Percentiles rank a stretch among this genome's conserved stretches.
Conservation (phyloP, 2,888 invertebrate genomes). For the Neria commutata region DNA sequence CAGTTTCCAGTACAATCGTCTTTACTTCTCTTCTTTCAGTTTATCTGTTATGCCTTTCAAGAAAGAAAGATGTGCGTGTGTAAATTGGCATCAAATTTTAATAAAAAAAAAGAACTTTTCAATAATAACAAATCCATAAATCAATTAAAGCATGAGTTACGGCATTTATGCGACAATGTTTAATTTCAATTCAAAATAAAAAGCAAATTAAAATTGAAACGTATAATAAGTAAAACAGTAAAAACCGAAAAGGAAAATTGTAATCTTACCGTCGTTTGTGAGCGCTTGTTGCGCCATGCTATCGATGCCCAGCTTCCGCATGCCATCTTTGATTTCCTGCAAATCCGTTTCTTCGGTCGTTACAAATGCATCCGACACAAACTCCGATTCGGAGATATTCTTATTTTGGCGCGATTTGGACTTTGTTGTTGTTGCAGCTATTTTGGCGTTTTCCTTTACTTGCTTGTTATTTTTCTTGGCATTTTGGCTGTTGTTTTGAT, state of each 20-base stretch:
- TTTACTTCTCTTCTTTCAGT: too few species aligned
- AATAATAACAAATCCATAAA: conserved; percentile 19
- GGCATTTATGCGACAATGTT: too few species aligned
- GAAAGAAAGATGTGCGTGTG: too few species aligned
- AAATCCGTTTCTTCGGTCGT: conserved; percentile 68
- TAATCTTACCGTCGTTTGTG: conserved; percentile 52
- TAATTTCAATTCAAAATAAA: conserved; percentile 19
- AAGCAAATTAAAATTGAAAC: conserved; percentile 28
- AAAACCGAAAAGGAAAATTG: conserved; percentile 28
- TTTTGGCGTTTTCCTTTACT: neutral
- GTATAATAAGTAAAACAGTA: conserved; percentile 22
- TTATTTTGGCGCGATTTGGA: conserved; percentile 7
- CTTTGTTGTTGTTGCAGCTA: neutral
- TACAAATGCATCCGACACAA: conserved; percentile 76
- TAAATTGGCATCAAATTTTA: too few species aligned
- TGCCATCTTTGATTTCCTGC: conserved; percentile 76
- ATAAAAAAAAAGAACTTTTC: conserved; percentile 2
- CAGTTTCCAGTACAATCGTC: too few species aligned
- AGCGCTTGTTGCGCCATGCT: conserved; percentile 64
- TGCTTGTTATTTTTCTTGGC: neutral
- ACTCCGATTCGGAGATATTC: conserved; percentile 67
- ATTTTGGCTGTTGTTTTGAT: conserved; percentile 17
- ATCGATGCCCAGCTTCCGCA: conserved; percentile 73
- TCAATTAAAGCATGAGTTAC: conserved; percentile 3
- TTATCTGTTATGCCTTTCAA: too few species aligned